These are phyloP conservation scores for Calcarius lapponicus DNA, from an alignment of 2,797 vertebrate species.

Conservation along the genomic window DNA sequence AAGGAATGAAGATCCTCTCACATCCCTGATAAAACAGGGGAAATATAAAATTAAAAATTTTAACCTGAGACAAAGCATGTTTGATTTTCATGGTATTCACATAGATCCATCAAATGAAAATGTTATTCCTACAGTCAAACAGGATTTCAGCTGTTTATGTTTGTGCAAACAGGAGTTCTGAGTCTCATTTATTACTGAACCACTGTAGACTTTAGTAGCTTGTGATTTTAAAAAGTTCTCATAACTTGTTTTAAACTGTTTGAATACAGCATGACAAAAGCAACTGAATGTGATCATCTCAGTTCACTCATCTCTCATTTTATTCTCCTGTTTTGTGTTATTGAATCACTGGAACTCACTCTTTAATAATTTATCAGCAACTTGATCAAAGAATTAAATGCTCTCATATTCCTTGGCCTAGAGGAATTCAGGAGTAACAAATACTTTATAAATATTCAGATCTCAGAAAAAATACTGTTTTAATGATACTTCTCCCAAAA, in stretches of 20 bases:
- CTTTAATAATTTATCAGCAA: background rate
- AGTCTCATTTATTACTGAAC: background rate
- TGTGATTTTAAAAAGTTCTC: background rate
- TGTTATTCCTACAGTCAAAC: background rate
- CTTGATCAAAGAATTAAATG: background rate
- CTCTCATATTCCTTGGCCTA: background rate
- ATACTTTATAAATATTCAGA: background rate
- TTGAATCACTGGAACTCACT: background rate
- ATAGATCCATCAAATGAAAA: background rate
- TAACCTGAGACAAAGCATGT: background rate
- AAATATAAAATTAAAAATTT: background rate
- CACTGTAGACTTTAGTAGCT: background rate
- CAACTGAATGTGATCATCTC: background rate
- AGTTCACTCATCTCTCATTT: background rate
- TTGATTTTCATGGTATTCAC: background rate
- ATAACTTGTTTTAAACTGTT: background rate
- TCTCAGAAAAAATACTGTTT: background rate
- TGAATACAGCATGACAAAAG: background rate
- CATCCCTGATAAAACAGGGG: background rate
- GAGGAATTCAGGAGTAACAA: background rate
- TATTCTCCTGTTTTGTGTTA: background rate
- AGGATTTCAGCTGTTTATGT: background rate
- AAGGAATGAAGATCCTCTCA: background rate
- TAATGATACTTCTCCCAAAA: background rate
- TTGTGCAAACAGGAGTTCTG: background rate